Evolutionary conservation across 30 jellyfish, hydroid and myxozoan species (phyloP).

Genomic region (Nemopilema nomurai): DNA sequence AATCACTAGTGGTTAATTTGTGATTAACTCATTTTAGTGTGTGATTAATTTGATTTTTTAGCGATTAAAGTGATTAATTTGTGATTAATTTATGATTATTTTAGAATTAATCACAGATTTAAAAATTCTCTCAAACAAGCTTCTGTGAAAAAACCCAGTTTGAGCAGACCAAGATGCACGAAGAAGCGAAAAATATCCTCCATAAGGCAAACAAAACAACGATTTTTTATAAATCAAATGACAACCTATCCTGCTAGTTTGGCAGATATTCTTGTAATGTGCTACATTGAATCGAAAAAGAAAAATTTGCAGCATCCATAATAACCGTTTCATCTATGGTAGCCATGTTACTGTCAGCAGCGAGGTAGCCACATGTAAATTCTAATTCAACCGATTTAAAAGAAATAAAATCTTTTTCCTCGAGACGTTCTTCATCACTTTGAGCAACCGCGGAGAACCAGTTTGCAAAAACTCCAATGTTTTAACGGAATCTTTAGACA

Average conservation of each 20-base stretch:
- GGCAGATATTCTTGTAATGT: slow-evolving; percentile 7
- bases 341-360: slow-evolving; percentile 22
- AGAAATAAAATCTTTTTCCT: slow-evolving; percentile 13
- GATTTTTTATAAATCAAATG: slow-evolving; percentile 2
- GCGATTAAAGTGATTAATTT: background rate
- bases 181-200: background rate
- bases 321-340: background rate
- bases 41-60: background rate
- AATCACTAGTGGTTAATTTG: background rate
- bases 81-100: background rate
- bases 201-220: background rate
- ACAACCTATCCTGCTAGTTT: slow-evolving; percentile 18
- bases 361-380: slow-evolving; percentile 11
- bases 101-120: background rate
- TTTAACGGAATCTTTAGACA: slow-evolving; percentile 11
- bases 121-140: background rate
- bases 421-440: slow-evolving; percentile 19
- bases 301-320: slow-evolving; percentile 16
- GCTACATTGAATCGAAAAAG: slow-evolving; percentile 16
- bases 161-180: background rate
- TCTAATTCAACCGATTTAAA: background rate
- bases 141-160: background rate
- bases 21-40: background rate
- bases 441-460: slow-evolving; percentile 17
- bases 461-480: slow-evolving; percentile 23